Evolutionary conservation across 2,113 vertebrate genomes (phyloP), one percentile per base, ranked within the genome.

Genomic region (Perca fluviatilis): DNA sequence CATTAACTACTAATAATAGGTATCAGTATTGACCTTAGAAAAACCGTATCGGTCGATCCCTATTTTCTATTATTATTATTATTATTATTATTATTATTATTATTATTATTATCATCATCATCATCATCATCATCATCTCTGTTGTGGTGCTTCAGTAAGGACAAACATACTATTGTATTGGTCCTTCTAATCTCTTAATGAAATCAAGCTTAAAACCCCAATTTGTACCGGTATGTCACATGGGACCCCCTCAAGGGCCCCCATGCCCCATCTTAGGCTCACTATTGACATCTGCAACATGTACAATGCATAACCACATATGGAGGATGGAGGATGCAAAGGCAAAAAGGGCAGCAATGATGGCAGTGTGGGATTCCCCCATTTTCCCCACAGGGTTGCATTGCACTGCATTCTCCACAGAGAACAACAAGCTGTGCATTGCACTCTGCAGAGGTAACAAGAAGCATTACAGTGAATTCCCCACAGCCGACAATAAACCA

Each of bases 381-480:
- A 0, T 43, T 57, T 67, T 40, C 65, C 50, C 74, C 70, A 56
- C 57, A 4, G 43, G 77, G 68, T 71, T 79, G 79, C 74, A 79
- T 57, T 77, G 69, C 68, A 63, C 43, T 86, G 82, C 82, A 72
- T 80, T 78, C 63, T 54, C 53, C 78, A 76, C 56, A 79, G 5
- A 50, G 36, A 80, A 77, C 53, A 73, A 77, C 67, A 23, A 53
- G 66, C 80, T 49, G 30, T 71, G 83, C 63, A 70, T 61, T 82
- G 71, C 64, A 64, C 64, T 80, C 66, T 77, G 74, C 86, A 73
- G 43, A 50, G 65, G 47, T 14, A 80, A 90, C 70, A 79, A 82
- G 50, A 62, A 46, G 40, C 82, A 62, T 12, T 40, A 53, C 64
- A 69, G 3, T 65, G 60, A 18, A 49, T 67, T 18, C 33, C 27